Conservation (phyloP, 2,113 vertebrate species). For the Phylloscopus whistleri region DNA sequence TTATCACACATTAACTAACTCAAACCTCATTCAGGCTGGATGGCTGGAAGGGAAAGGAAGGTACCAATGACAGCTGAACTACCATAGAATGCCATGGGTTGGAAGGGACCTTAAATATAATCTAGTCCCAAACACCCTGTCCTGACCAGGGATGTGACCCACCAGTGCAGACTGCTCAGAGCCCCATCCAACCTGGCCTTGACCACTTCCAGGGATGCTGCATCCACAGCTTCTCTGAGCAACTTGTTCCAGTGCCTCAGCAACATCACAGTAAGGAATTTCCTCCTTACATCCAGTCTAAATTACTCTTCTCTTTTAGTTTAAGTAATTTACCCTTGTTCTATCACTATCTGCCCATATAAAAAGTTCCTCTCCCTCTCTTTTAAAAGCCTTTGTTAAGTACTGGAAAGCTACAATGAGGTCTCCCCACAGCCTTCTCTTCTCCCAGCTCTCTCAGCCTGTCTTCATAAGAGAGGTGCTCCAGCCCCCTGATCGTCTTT, state of each 20-base stretch:
- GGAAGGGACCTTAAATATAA: neutral
- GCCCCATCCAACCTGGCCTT: neutral
- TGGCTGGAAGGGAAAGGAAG: neutral
- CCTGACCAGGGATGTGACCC: neutral
- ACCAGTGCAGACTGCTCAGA: neutral
- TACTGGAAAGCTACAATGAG: neutral
- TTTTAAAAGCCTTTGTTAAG: neutral
- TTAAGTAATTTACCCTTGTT: neutral
- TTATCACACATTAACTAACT: neutral
- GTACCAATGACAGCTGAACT: neutral
- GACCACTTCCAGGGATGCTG: neutral
- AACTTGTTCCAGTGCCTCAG: neutral
- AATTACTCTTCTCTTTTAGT: neutral
- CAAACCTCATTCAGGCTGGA: neutral
- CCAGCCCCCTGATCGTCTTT: neutral
- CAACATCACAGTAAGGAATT: neutral
- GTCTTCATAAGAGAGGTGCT: neutral
- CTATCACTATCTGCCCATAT: neutral
- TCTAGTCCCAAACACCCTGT: neutral
- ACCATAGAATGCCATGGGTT: neutral
- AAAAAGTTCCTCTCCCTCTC: neutral
- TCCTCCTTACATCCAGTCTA: neutral
- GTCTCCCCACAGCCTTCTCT: neutral
- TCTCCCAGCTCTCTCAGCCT: neutral
- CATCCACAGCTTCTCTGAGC: neutral